These are phyloP conservation scores for Encarsia formosa DNA, from an alignment of 2,888 invertebrate genomes.

Conservation along the genomic window DNA sequence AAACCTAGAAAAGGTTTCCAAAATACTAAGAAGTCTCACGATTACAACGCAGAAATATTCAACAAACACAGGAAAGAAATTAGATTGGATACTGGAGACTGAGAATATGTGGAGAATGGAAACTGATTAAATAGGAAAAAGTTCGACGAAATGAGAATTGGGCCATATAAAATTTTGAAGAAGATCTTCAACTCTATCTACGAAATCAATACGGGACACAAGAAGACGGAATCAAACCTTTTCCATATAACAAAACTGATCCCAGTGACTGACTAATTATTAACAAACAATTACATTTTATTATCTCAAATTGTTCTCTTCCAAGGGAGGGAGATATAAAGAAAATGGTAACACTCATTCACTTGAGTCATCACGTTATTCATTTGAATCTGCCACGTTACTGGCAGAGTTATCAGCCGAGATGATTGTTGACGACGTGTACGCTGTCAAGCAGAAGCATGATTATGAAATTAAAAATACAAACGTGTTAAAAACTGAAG, in stretches of 20 bases:
- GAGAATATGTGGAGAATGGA: conserved; percentile 38
- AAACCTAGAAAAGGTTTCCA: conserved; percentile 28
- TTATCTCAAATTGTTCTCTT: conserved; percentile 36
- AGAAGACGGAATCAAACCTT: conserved; percentile 18
- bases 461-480: too few species aligned
- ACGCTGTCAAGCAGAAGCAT: too few species aligned
- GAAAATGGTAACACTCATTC: too few species aligned
- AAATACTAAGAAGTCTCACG: conserved; percentile 32
- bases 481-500: too few species aligned
- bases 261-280: conserved; percentile 7
- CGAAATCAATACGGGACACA: conserved; percentile 26
- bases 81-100: conserved; percentile 34
- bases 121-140: conserved; percentile 38
- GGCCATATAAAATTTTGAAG: conserved; percentile 31
- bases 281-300: conserved; percentile 59
- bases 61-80: conserved; percentile 34
- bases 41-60: conserved; percentile 34
- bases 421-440: too few species aligned
- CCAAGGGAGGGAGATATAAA: background rate
- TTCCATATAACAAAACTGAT: conserved; percentile 32
- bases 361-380: too few species aligned
- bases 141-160: conserved; percentile 33
- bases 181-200: conserved; percentile 33
- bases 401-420: too few species aligned
- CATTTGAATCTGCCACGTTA: too few species aligned